Percentiles rank a stretch among this genome's conserved stretches.
These are phyloP conservation scores for Xiphorhynchus erythropygius DNA, from an alignment of 2,797 vertebrate genomes.

Conservation along the genomic window DNA sequence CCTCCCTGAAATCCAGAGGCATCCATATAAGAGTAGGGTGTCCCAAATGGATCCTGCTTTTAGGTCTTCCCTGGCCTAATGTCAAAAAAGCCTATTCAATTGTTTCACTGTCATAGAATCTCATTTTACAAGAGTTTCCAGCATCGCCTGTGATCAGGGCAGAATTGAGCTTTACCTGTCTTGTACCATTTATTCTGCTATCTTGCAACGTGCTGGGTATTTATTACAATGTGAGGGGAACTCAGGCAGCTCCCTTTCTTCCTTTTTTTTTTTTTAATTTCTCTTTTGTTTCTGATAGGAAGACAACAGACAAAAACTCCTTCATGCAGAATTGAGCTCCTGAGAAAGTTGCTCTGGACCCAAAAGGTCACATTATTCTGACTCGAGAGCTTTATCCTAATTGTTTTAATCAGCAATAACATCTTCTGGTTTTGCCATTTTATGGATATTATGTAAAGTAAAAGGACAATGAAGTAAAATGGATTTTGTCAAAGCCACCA, in stretches of 20 bases:
- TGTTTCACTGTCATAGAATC: background rate
- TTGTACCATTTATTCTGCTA: background rate
- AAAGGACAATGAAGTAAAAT: constrained; percentile 56
- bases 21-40: background rate
- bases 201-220: background rate
- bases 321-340: background rate
- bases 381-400: constrained; percentile 3
- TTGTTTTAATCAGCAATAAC: constrained; percentile 43
- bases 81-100: background rate
- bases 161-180: background rate
- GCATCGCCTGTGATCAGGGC: background rate
- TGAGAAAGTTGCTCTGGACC: background rate
- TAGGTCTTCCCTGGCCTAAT: background rate
- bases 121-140: background rate
- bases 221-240: background rate
- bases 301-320: background rate
- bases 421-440: constrained; percentile 50
- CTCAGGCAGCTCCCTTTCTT: background rate
- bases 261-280: no score
- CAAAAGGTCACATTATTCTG: constrained; percentile 8
- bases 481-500: constrained; percentile 65
- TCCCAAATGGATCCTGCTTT: background rate
- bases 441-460: constrained; percentile 60
- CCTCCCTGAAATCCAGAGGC: background rate
- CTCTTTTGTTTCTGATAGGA: background rate